A percentile compares a stretch with the other conserved stretches of the same genome.
Evolutionary conservation across 2,113 vertebrate genomes (phyloP).

Genomic region (Sceloporus tristichus): DNA sequence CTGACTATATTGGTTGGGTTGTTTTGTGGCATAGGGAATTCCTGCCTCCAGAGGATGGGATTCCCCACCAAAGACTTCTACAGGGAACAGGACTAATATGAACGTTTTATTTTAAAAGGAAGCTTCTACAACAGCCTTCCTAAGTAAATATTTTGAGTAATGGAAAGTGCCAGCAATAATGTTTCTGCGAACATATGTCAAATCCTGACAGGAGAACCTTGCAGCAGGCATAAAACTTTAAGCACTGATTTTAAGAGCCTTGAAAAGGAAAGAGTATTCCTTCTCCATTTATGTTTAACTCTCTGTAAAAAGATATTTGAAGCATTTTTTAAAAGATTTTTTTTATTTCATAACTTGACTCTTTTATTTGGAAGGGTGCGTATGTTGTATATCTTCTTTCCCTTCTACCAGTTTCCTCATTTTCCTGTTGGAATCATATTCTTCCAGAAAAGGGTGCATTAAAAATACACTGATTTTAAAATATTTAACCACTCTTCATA

Average conservation of each 20-base stretch:
- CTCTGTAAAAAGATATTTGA: conserved; percentile 53
- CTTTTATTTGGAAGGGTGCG: too few species aligned
- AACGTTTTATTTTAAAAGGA: conserved; percentile 36
- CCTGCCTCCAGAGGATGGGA: conserved; percentile 33
- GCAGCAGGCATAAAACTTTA: conserved; percentile 60
- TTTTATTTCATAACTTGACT: not conserved
- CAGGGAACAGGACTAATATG: conserved; percentile 51
- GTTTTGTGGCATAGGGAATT: conserved; percentile 43
- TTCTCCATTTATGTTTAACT: conserved; percentile 45
- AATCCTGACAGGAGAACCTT: conserved; percentile 62
- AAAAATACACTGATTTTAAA: too few species aligned
- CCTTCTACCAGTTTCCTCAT: too few species aligned
- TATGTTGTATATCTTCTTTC: not conserved
- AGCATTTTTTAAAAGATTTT: not conserved
- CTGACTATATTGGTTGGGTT: conserved; percentile 41
- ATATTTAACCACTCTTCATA: too few species aligned
- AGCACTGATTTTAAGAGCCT: conserved; percentile 58
- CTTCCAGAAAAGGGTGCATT: too few species aligned
- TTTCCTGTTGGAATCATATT: too few species aligned
- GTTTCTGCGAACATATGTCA: conserved; percentile 62
- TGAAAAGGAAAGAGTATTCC: conserved; percentile 60
- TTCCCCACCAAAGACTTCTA: conserved; percentile 46
- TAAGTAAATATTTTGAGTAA: conserved; percentile 70
- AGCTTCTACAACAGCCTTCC: conserved; percentile 26
- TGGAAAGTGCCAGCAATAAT: conserved; percentile 64